Conservation (phyloP, 2,888 invertebrate genomes). For the Hydriomena furcata region DNA sequence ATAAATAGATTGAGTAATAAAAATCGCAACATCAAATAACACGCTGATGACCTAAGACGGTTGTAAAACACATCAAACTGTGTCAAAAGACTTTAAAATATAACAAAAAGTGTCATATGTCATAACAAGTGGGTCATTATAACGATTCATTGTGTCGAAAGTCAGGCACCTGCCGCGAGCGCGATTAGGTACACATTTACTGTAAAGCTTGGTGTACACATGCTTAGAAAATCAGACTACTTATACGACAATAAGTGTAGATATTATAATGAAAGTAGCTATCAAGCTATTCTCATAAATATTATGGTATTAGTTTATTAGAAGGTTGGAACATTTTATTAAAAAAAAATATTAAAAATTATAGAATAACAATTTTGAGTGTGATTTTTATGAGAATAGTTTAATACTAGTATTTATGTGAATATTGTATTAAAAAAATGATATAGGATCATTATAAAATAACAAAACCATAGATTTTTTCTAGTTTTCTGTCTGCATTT, state of each 20-base stretch:
- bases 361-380: no score
- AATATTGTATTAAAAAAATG: no score
- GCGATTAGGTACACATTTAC: slow-evolving; percentile 44
- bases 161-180: slow-evolving; percentile 38
- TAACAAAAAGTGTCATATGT: slow-evolving; percentile 24
- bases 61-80: slow-evolving; percentile 13
- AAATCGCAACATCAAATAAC: not conserved
- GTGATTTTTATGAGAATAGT: no score
- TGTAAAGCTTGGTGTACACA: slow-evolving; percentile 35
- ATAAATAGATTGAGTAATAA: slow-evolving; percentile 1
- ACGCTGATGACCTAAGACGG: slow-evolving; percentile 1
- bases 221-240: not conserved
- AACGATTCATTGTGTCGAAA: slow-evolving; percentile 49
- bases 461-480: no score
- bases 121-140: slow-evolving; percentile 31
- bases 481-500: no score
- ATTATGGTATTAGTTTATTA: no score
- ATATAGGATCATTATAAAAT: no score
- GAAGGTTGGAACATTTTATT: no score
- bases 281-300: no score
- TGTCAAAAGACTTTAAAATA: slow-evolving; percentile 20
- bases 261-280: no score
- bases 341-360: no score
- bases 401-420: no score
- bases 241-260: not conserved